phyloP scores from a whole-genome alignment of 2,888 invertebrate genomes.

The Syrista parreyssii region DNA sequence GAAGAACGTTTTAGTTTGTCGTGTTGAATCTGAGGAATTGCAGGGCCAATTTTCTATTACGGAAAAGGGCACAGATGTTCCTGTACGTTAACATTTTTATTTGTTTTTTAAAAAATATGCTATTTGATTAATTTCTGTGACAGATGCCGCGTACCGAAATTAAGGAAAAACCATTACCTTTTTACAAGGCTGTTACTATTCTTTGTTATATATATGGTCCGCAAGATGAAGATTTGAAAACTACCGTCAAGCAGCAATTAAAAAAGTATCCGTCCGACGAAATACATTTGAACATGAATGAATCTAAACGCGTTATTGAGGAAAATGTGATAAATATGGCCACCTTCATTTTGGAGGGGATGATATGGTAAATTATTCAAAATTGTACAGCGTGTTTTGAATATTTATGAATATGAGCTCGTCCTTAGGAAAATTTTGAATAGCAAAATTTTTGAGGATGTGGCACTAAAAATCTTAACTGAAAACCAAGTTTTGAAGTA shows the following conservation, averaged over 20 bases:
- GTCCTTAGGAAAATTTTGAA: constrained; percentile 61
- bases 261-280: constrained; percentile 47
- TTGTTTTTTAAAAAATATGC: background rate
- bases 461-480: constrained; percentile 27
- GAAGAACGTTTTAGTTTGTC: constrained; percentile 49
- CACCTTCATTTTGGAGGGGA: constrained; percentile 50
- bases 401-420: constrained; percentile 5
- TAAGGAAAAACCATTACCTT: constrained; percentile 46
- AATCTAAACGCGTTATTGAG: constrained; percentile 2
- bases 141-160: constrained; percentile 50
- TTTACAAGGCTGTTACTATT: constrained; percentile 51
- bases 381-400: constrained; percentile 2
- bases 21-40: constrained; percentile 43
- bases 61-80: constrained; percentile 55
- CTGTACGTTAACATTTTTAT: constrained; percentile 46
- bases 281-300: constrained; percentile 29
- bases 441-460: constrained; percentile 47
- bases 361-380: constrained; percentile 50
- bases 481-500: constrained; percentile 39
- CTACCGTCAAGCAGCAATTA: constrained; percentile 47
- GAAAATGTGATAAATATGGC: constrained; percentile 29
- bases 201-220: constrained; percentile 49
- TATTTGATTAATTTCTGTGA: background rate
- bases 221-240: constrained; percentile 48
- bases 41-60: constrained; percentile 62